Evolutionary conservation across 2,797 vertebrate genomes (phyloP).

Genomic region (Peromyscus aztecus): DNA sequence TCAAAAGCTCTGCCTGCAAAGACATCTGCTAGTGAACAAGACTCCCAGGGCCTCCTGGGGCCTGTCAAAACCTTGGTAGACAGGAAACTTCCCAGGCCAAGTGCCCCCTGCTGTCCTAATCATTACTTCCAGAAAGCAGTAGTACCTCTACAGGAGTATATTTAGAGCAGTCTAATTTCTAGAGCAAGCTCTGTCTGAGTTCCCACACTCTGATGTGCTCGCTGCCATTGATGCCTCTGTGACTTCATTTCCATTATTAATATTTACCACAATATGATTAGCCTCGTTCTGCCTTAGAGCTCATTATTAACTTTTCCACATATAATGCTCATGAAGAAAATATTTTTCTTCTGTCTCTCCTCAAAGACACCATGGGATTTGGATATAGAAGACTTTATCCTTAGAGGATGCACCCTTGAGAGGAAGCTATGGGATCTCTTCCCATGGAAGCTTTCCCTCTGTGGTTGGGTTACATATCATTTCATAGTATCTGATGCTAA

Average conservation of each 20-base stretch:
- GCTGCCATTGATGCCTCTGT: neutral
- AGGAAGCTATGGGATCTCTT: neutral
- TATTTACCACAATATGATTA: slow-evolving; percentile 67
- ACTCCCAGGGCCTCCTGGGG: neutral
- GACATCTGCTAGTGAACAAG: neutral
- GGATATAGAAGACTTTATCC: neutral
- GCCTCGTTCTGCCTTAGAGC: neutral
- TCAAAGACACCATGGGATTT: neutral
- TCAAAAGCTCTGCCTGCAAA: neutral
- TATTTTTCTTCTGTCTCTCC: neutral
- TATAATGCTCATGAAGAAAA: neutral
- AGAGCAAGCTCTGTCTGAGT: slow-evolving; percentile 33
- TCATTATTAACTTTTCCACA: slow-evolving; percentile 32
- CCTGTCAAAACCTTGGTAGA: slow-evolving; percentile 41
- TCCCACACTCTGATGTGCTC: neutral
- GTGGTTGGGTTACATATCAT: neutral
- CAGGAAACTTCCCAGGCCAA: slow-evolving; percentile 44
- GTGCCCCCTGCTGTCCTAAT: neutral
- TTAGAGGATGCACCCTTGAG: neutral
- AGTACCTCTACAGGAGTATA: slow-evolving; percentile 39
- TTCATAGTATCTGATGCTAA: neutral
- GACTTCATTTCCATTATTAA: slow-evolving; percentile 68
- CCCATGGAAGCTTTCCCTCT: neutral
- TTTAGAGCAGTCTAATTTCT: slow-evolving; percentile 71
- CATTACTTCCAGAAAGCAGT: slow-evolving; percentile 38